Base-by-base conservation (phyloP, 2,888 invertebrate genomes). In the Latheticus oryzae region DNA sequence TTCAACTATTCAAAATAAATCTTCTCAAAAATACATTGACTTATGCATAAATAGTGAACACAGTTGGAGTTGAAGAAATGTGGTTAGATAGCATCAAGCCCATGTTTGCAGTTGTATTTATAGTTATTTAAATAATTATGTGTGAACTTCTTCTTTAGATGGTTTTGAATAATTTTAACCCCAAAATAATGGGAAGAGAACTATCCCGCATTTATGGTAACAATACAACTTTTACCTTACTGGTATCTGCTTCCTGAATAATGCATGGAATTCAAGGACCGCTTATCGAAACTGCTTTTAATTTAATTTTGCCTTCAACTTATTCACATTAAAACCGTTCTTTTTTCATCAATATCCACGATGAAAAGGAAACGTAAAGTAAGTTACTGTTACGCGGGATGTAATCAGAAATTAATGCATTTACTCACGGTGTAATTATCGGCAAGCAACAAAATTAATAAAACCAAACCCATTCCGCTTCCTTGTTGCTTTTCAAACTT, bases 201-300 rank as follows among this genome's bases (percentile, higher is more conserved):
- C n/a, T 43, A 43, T 28, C 37, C 48, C 35, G 33, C 21, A 32
- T 48, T 35, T 28, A 5, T 26, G 26, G 42, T 26, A 48, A 48
- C 48, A 48, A 48, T 37, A 1, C 33, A 17, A 32, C 48, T 16
- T n/a, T 48, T 9, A 38, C 38, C 51, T 50, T 23, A 32, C 24
- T n/a, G 9, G 28, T 28, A 57, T 51, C 50, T 51, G 43, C 51
- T 57, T 51, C 57, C 57, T 42, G 45, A 32, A 57, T 43, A 13
- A 43, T 45, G 26, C 16, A 35, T 26, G 33, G 8, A 12, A 23
- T 11, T 51, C 57, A 57, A 57, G 57, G 57, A 21, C 30, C 45
- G 37, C 32, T 54, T 54, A 54, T 54, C 54, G 5, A 28, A 12
- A 28, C 26, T 35, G 35, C 35, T 21, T 33, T 19, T 12, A 30